phyloP scores from a whole-genome alignment of 2,113 vertebrate genomes.

The Stegastes partitus region DNA sequence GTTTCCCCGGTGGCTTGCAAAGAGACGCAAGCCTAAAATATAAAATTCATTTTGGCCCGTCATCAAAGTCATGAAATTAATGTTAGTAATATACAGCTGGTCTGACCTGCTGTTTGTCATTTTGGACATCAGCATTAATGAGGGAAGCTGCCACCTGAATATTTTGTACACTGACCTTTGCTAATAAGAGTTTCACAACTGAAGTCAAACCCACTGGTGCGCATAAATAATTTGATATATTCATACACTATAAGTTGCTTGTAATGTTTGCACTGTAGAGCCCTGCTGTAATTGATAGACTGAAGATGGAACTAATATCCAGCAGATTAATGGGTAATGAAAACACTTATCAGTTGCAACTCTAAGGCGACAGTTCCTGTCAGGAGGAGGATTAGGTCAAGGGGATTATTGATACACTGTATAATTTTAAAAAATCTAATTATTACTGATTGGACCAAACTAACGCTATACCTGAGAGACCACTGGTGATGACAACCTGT shows the following conservation, averaged over 20 bases:
- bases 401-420: not conserved
- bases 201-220: not conserved
- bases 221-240: not conserved
- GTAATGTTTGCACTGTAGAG: not conserved
- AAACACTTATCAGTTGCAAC: not conserved
- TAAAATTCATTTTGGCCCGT: too few relatives aligned
- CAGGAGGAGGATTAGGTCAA: too few relatives aligned
- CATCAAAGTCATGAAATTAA: too few relatives aligned
- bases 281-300: not conserved
- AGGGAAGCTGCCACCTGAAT: too few relatives aligned
- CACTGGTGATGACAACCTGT: not conserved
- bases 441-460: not conserved
- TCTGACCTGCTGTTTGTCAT: too few relatives aligned
- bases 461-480: not conserved
- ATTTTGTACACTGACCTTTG: not conserved
- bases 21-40: too few relatives aligned
- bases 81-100: too few relatives aligned
- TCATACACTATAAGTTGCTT: not conserved
- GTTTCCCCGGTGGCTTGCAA: too few relatives aligned
- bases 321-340: too few relatives aligned
- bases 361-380: not conserved
- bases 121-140: too few relatives aligned
- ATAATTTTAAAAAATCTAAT: not conserved
- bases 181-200: not conserved
- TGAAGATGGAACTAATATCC: conserved; percentile 4